phyloP scores from a whole-genome alignment of 2,113 vertebrate genomes.

The Sylvia atricapilla region DNA sequence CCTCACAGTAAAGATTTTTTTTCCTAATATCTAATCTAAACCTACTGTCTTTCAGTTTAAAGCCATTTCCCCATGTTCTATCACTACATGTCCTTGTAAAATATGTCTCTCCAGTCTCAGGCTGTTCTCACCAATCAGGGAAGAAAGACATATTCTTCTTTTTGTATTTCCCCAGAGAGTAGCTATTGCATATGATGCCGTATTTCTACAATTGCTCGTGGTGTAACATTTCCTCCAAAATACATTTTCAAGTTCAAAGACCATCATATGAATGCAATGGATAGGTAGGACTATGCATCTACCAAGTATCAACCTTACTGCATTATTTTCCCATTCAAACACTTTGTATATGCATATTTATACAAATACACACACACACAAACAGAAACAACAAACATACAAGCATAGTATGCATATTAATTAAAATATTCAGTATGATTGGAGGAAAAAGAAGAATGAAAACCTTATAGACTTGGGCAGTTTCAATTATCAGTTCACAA shows the following conservation, averaged over 20 bases:
- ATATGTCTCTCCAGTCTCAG: neutral
- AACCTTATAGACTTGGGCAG: neutral
- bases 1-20: neutral
- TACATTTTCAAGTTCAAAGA: neutral
- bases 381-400: neutral
- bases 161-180: neutral
- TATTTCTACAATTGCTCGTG: accelerated
- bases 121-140: neutral
- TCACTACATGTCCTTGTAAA: neutral
- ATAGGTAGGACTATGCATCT: neutral
- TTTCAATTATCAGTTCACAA: neutral
- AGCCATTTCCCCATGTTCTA: neutral
- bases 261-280: neutral
- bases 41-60: neutral
- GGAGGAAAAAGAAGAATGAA: accelerated
- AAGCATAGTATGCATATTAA: neutral
- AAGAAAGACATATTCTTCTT: neutral
- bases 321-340: neutral
- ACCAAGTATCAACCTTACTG: neutral
- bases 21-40: neutral
- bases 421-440: neutral
- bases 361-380: neutral
- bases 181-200: neutral
- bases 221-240: neutral
- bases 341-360: neutral